phyloP scores from a whole-genome alignment of 1,140 invertebrate genomes.

The Drosophila navojoa region DNA sequence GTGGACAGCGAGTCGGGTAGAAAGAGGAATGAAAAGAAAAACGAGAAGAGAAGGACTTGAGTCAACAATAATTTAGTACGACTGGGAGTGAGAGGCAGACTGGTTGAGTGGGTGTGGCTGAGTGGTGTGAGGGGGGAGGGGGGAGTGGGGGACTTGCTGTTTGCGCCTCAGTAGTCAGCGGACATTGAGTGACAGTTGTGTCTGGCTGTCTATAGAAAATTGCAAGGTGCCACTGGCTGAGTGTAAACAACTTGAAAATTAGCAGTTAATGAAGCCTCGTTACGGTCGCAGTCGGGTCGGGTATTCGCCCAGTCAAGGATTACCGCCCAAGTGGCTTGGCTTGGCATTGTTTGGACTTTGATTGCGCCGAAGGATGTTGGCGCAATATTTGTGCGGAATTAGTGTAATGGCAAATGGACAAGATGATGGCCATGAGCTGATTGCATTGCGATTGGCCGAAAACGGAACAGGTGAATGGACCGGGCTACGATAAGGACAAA shows the following conservation, averaged over 20 bases:
- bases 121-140: too few relatives aligned
- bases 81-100: neutral
- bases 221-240: constrained; percentile 52
- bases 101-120: neutral
- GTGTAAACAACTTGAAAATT: constrained; percentile 80
- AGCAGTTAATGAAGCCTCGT: constrained; percentile 78
- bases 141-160: constrained; percentile 25
- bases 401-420: constrained; percentile 54
- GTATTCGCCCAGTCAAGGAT: constrained; percentile 31
- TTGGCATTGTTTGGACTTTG: constrained; percentile 38
- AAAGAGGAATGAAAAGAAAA: constrained; percentile 18
- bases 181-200: constrained; percentile 72
- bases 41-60: constrained; percentile 45
- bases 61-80: constrained; percentile 77
- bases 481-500: neutral
- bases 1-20: constrained; percentile 49
- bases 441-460: constrained; percentile 11
- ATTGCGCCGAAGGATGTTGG: constrained; percentile 56
- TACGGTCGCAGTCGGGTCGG: constrained; percentile 34
- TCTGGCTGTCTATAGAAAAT: constrained; percentile 41
- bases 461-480: neutral
- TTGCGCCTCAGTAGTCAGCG: constrained; percentile 40
- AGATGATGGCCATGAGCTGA: constrained; percentile 28
- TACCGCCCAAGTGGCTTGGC: constrained; percentile 35
- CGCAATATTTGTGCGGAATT: constrained; percentile 71